A percentile compares a stretch with the other conserved stretches of the same genome.
phyloP scores from a whole-genome alignment of 2,797 vertebrate species.

The Pagetopsis macropterus region DNA sequence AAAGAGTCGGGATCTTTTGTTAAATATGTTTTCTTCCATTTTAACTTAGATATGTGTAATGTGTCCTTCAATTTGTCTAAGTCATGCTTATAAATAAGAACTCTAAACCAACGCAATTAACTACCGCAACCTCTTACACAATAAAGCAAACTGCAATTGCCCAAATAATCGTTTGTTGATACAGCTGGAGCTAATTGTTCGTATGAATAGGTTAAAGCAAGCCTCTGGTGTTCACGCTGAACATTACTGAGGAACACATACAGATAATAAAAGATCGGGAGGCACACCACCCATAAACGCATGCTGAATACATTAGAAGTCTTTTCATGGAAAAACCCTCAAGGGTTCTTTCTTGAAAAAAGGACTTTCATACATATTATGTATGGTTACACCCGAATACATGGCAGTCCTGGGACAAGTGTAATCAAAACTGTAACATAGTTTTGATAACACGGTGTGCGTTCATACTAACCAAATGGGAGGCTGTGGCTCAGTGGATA shows the following conservation, averaged over 20 bases:
- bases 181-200: slow-evolving; percentile 29
- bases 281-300: slow-evolving; percentile 16
- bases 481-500: too few species aligned
- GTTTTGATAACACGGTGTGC: slow-evolving; percentile 7
- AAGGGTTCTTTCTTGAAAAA: slow-evolving; percentile 22
- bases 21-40: slow-evolving; percentile 1
- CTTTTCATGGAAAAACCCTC: slow-evolving; percentile 28
- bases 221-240: slow-evolving; percentile 19
- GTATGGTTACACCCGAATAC: slow-evolving; percentile 12
- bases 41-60: not conserved
- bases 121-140: not conserved
- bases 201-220: slow-evolving; percentile 49
- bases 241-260: slow-evolving; percentile 20
- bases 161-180: slow-evolving; percentile 3
- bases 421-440: slow-evolving; percentile 16
- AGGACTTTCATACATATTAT: slow-evolving; percentile 8
- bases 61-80: not conserved
- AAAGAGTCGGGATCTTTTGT: not conserved
- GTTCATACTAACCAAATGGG: slow-evolving; percentile 8
- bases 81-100: not conserved
- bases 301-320: slow-evolving; percentile 34
- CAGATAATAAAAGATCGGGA: slow-evolving; percentile 15
- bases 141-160: not conserved
- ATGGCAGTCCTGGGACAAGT: not conserved
- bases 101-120: slow-evolving; percentile 9